Evolutionary conservation across 2,888 invertebrate genomes (phyloP).

Genomic region (Hecatera dysodea): DNA sequence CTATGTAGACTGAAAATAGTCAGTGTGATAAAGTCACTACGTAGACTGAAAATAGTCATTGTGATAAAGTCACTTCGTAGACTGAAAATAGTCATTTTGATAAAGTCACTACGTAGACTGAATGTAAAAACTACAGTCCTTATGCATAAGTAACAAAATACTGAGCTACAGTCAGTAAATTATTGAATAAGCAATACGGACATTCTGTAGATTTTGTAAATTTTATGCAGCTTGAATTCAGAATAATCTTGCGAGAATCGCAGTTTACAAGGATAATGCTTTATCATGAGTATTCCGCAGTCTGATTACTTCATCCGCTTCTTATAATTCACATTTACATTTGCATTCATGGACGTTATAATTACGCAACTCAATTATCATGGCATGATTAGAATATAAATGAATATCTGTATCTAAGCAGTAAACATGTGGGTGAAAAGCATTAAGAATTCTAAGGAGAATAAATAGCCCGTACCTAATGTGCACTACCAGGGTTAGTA

Average conservation of each 20-base stretch:
- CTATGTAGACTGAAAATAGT: no score
- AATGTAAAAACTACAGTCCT: background rate
- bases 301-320: constrained; percentile 57
- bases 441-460: constrained; percentile 48
- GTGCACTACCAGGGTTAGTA: constrained; percentile 41
- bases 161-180: background rate
- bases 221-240: background rate
- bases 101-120: background rate
- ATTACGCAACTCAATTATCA: constrained; percentile 62
- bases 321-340: constrained; percentile 57
- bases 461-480: constrained; percentile 56
- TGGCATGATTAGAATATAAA: constrained; percentile 52
- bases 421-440: constrained; percentile 50
- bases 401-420: constrained; percentile 40
- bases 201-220: constrained; percentile 13
- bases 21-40: background rate
- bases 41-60: no score
- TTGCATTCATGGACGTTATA: constrained; percentile 57
- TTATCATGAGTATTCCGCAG: constrained; percentile 37
- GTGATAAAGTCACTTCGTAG: no score
- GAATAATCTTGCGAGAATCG: constrained; percentile 23
- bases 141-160: background rate
- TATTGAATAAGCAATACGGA: constrained; percentile 14
- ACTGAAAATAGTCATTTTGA: background rate
- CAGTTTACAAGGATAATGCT: constrained; percentile 27